Conservation (phyloP, 2,113 vertebrate genomes). For the Paratilapia polleni region DNA sequence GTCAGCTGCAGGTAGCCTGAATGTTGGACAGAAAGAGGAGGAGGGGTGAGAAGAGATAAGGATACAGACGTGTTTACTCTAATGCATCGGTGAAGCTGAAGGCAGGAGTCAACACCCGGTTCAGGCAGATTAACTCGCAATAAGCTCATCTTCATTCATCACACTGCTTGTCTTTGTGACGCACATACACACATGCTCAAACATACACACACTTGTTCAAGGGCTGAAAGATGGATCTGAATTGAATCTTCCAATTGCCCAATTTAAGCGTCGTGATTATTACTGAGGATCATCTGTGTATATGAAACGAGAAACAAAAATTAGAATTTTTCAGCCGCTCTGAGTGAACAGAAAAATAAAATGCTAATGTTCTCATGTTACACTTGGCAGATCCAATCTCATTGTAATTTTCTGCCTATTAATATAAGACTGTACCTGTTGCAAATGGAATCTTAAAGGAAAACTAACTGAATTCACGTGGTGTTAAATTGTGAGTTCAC, state of each 20-base stretch:
- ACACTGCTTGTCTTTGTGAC: conserved; percentile 4
- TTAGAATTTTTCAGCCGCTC: background rate
- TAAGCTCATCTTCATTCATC: conserved; percentile 64
- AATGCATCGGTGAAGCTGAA: conserved; percentile 30
- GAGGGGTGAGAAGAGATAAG: background rate
- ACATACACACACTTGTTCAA: background rate
- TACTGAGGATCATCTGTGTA: conserved; percentile 10
- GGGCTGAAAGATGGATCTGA: background rate
- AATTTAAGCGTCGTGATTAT: background rate
- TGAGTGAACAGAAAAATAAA: background rate
- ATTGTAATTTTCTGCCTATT: conserved; percentile 32
- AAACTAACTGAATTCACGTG: background rate
- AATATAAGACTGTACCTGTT: conserved; percentile 1
- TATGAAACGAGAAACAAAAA: background rate
- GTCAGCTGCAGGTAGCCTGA: background rate
- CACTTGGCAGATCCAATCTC: conserved; percentile 31
- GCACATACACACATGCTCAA: background rate
- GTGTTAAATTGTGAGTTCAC: background rate
- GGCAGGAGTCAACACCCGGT: conserved; percentile 24
- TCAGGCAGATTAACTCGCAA: conserved; percentile 52
- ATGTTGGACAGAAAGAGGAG: background rate
- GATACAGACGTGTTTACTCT: conserved; percentile 22
- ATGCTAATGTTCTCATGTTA: conserved; percentile 5
- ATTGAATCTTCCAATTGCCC: conserved; percentile 19
- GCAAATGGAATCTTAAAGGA: conserved; percentile 1